Conservation (phyloP, 2,797 vertebrate species). For the Graptemys geographica region DNA sequence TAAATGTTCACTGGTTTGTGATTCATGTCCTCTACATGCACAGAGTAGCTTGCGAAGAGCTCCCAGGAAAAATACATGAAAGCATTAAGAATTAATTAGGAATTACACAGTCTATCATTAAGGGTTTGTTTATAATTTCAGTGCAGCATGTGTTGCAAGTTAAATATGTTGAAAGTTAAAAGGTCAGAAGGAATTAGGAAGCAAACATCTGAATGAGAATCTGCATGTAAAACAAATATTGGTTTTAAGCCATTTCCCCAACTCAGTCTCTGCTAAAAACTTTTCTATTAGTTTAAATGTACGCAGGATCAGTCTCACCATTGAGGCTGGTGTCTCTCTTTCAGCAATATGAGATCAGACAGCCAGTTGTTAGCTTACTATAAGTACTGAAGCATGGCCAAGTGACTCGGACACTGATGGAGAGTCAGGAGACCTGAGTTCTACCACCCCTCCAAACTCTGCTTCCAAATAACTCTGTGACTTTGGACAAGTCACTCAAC, state of each 20-base stretch:
- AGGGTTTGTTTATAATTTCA: background rate
- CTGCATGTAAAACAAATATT: background rate
- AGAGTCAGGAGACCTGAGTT: background rate
- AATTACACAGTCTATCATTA: conserved; percentile 1
- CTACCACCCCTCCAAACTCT: background rate
- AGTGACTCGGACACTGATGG: too few species aligned
- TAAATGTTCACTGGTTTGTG: background rate
- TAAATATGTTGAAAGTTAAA: background rate
- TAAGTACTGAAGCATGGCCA: background rate
- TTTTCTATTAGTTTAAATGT: background rate
- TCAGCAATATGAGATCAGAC: background rate
- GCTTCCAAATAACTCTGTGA: background rate
- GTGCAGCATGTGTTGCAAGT: too few species aligned
- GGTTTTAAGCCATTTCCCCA: background rate
- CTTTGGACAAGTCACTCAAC: background rate
- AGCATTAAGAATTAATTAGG: background rate
- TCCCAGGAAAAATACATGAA: background rate
- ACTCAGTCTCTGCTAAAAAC: background rate
- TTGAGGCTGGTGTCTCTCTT: background rate
- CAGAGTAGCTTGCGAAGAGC: background rate
- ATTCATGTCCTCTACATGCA: accelerated
- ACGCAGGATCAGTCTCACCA: background rate
- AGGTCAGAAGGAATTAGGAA: background rate
- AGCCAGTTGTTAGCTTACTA: background rate
- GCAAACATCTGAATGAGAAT: background rate